Percentiles rank a stretch among this genome's conserved stretches.
These are phyloP conservation scores for Acrobasis consociella DNA, from an alignment of 2,888 invertebrate genomes.

Conservation along the genomic window DNA sequence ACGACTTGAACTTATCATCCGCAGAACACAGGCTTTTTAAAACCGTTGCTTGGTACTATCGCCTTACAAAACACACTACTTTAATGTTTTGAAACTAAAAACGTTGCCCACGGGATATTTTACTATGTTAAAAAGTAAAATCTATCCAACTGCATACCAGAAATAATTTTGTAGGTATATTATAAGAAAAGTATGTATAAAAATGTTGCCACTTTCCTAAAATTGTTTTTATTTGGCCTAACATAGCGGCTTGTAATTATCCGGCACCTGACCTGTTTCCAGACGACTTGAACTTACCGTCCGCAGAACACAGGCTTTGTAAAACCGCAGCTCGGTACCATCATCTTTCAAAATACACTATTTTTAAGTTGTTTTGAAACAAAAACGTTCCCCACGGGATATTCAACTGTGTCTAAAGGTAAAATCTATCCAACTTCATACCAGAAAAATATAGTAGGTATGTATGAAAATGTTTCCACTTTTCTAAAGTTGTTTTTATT, in stretches of 20 bases:
- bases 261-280: constrained; percentile 13
- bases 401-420: no score
- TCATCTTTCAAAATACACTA: neutral
- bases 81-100: neutral
- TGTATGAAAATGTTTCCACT: neutral
- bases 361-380: neutral
- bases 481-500: neutral
- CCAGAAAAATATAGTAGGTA: no score
- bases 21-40: constrained; percentile 9
- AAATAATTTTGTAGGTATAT: no score
- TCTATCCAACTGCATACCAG: no score
- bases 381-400: no score
- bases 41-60: constrained; percentile 35
- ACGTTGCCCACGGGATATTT: no score
- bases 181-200: no score
- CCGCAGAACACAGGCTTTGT: constrained; percentile 11
- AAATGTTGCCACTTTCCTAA: neutral
- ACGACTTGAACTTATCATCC: constrained; percentile 6
- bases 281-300: constrained; percentile 8
- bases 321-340: constrained; percentile 35
- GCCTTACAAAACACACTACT: neutral
- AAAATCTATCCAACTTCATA: no score
- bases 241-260: constrained; percentile 12
- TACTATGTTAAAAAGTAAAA: no score
- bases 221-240: neutral